Conservation (phyloP, 1,140 invertebrate genomes). For the Maconellicoccus hirsutus region DNA sequence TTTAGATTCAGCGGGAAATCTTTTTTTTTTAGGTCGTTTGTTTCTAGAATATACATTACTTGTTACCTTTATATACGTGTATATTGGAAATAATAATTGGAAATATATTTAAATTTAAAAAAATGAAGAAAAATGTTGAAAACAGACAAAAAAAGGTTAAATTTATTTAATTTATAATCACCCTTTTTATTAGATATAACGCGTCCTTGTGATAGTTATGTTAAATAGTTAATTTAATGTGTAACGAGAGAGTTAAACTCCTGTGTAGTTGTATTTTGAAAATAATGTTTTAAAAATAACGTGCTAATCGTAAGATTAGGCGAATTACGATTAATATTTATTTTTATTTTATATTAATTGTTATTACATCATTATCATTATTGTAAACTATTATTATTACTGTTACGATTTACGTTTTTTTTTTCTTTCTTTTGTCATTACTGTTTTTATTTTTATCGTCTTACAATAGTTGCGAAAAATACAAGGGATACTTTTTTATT, state of each 20-base stretch:
- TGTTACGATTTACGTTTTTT: constrained; percentile 9
- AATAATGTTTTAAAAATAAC: constrained; percentile 1
- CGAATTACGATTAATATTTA: constrained; percentile 19
- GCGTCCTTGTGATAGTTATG: constrained; percentile 18
- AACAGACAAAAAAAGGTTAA: background rate
- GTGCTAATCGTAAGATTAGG: background rate
- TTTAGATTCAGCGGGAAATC: background rate
- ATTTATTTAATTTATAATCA: constrained; percentile 19
- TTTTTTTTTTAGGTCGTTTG: background rate
- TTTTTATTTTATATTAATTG: constrained; percentile 14
- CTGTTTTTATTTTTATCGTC: background rate
- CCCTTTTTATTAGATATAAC: constrained; percentile 14
- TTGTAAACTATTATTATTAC: constrained; percentile 10
- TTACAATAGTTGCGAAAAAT: constrained; percentile 9
- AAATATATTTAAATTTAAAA: background rate
- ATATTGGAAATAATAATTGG: background rate
- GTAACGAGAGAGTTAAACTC: background rate
- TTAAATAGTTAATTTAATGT: constrained; percentile 20
- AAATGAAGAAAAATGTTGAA: background rate
- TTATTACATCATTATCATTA: constrained; percentile 10
- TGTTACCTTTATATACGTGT: constrained; percentile 15
- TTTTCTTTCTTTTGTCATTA: background rate
- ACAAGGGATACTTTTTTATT: background rate
- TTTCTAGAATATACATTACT: background rate
- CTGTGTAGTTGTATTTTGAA: constrained; percentile 14